phyloP scores from a whole-genome alignment of 2,888 invertebrate species.

The Agrilus mali region DNA sequence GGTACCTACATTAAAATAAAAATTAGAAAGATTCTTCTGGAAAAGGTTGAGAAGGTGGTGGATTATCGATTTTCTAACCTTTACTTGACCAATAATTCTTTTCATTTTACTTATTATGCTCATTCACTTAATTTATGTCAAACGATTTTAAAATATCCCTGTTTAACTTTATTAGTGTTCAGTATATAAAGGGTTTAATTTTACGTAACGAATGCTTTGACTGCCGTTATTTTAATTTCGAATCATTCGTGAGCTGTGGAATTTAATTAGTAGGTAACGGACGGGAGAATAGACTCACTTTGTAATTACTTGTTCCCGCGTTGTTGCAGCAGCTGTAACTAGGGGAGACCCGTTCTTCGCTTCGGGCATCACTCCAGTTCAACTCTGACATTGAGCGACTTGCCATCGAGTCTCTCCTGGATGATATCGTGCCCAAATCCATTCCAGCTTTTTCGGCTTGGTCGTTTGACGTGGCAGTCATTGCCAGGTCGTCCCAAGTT shows the following conservation, averaged over 20 bases:
- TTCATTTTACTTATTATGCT: no score
- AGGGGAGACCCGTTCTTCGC: conserved; percentile 9
- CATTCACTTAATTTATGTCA: no score
- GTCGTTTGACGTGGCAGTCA: not conserved
- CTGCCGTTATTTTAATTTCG: no score
- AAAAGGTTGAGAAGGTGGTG: no score
- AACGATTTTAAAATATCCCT: no score
- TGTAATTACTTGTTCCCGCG: not conserved
- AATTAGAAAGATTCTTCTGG: no score
- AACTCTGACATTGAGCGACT: conserved; percentile 23
- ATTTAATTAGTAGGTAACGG: not conserved
- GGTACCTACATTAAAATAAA: no score
- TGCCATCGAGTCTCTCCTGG: conserved; percentile 27
- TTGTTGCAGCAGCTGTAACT: not conserved
- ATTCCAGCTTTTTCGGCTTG: conserved; percentile 4
- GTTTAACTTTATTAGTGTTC: no score
- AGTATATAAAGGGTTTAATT: no score
- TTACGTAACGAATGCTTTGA: no score
- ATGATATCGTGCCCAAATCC: conserved; percentile 15
- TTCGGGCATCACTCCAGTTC: conserved; percentile 18
- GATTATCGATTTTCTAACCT: no score
- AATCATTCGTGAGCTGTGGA: not conserved
- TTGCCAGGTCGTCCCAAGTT: conserved; percentile 35
- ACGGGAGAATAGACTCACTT: not conserved
- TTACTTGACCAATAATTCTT: no score